Evolutionary conservation across 2,888 invertebrate species (phyloP), one percentile per base, ranked within the genome.

Genomic region (Notocelia uddmanniana): DNA sequence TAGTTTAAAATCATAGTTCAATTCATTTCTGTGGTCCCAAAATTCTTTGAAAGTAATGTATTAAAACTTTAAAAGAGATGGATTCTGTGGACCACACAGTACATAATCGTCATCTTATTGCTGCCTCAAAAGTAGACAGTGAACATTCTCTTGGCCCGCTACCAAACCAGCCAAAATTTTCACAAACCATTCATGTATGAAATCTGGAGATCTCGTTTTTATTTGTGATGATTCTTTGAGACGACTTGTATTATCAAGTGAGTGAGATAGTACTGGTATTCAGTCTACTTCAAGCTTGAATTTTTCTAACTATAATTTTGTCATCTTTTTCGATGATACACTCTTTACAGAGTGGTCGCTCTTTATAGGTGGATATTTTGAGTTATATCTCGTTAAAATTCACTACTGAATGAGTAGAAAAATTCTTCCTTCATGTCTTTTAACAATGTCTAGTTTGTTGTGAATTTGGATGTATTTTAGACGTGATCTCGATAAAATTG

Each of bases 91-190:
- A 71, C 66, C 71, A 67, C 71, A 37, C 21, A 31, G n/a, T 63
- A 2, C 37, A 23, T 26, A 48, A 26, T 13, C 5, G 26, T 54
- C 34, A 11, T 64, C 48, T 34, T 34, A 31, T 18, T 19, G 26
- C 13, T 50, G 31, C 15, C 19, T 63, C n/a, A 23, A 21, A 15
- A 52, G n/a, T 26, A 21, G 45, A 45, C 9, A 54, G 34, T 37
- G 19, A 50, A 63, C 13, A 34, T 55, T 58, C 45, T 34, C 54
- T 68, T 75, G 73, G 74, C 75, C 72, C 52, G 80, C 82, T 80
- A 88, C 89, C 89, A 89, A 90, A 90, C 90, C 89, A 90, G 90
- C 79, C 87, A 87, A 88, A 81, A 80, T 75, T 73, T 59, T 52
- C 41, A 81, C 10, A 21, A 62, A 45, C 41, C 57, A 9, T 58